These are phyloP conservation scores for Drepana arcuata DNA, from an alignment of 1,140 invertebrate genomes.

Conservation along the genomic window DNA sequence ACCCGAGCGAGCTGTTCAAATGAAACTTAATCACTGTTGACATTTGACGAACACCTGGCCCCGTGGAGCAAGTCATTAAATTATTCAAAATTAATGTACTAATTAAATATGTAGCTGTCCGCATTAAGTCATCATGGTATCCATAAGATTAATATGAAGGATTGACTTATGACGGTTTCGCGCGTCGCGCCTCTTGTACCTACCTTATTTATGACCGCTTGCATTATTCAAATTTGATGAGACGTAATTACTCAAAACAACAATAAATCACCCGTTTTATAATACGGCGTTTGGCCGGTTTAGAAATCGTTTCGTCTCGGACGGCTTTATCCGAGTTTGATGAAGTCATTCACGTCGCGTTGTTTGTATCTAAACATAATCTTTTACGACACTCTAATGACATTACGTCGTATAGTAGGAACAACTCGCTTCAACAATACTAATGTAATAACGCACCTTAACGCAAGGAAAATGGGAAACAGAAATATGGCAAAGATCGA, in stretches of 20 bases:
- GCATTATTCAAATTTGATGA: constrained; percentile 68
- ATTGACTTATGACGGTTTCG: constrained; percentile 62
- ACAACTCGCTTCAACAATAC: too few relatives aligned
- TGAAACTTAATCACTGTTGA: constrained; percentile 67
- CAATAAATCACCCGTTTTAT: constrained; percentile 63
- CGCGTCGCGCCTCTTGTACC: constrained; percentile 36
- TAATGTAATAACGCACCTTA: too few relatives aligned
- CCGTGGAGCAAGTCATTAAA: constrained; percentile 37
- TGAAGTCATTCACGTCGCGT: constrained; percentile 41
- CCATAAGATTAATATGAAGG: constrained; percentile 56
- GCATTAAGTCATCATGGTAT: constrained; percentile 61
- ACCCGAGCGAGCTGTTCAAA: constrained; percentile 32
- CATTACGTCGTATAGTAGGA: too few relatives aligned
- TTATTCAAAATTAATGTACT: constrained; percentile 63
- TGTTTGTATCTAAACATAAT: constrained; percentile 40
- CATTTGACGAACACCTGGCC: constrained; percentile 64
- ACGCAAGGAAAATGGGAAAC: too few relatives aligned
- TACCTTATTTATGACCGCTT: constrained; percentile 55
- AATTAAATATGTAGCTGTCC: constrained; percentile 60
- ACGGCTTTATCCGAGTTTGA: constrained; percentile 29
- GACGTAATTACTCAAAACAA: constrained; percentile 66
- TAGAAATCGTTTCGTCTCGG: constrained; percentile 34
- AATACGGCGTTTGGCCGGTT: constrained; percentile 52
- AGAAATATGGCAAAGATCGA: too few relatives aligned
- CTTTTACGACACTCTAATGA: constrained; percentile 48